Evolutionary conservation across 2,113 vertebrate species (phyloP).

Genomic region (Plecotus auritus): DNA sequence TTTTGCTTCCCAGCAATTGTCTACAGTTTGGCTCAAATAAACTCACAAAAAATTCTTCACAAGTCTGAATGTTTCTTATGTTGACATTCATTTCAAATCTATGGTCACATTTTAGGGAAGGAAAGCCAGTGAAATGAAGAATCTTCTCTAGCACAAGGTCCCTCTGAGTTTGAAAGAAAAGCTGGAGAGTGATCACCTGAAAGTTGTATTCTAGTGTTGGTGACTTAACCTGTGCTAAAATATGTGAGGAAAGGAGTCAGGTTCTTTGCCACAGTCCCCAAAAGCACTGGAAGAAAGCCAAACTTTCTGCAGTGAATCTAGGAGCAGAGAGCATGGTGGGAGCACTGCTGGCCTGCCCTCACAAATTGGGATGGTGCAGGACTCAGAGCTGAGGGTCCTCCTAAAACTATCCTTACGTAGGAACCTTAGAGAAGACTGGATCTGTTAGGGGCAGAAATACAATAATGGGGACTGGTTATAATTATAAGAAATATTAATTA

Average conservation of each 20-base stretch:
- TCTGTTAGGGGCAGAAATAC: too few species aligned
- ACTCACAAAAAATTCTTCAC: background rate
- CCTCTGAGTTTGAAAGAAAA: background rate
- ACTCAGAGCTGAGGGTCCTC: background rate
- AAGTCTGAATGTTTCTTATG: background rate
- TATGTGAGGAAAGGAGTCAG: background rate
- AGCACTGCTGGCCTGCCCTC: background rate
- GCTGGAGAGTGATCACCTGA: too few species aligned
- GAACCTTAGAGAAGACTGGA: background rate
- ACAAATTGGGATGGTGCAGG: background rate
- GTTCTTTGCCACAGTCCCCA: background rate
- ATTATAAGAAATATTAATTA: too few species aligned
- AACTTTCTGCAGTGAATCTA: background rate
- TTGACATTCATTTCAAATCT: background rate
- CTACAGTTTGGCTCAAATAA: background rate
- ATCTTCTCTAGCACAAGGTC: background rate
- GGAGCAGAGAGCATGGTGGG: background rate
- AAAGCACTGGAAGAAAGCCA: background rate
- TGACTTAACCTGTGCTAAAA: background rate
- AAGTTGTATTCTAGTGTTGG: background rate
- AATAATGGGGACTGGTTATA: too few species aligned
- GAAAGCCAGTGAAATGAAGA: background rate
- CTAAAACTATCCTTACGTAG: background rate
- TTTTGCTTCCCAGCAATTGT: background rate
- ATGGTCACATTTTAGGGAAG: background rate